A percentile compares a stretch with the other conserved stretches of the same genome.
Conservation (phyloP, 2,113 vertebrate genomes). For the Tenrec ecaudatus region DNA sequence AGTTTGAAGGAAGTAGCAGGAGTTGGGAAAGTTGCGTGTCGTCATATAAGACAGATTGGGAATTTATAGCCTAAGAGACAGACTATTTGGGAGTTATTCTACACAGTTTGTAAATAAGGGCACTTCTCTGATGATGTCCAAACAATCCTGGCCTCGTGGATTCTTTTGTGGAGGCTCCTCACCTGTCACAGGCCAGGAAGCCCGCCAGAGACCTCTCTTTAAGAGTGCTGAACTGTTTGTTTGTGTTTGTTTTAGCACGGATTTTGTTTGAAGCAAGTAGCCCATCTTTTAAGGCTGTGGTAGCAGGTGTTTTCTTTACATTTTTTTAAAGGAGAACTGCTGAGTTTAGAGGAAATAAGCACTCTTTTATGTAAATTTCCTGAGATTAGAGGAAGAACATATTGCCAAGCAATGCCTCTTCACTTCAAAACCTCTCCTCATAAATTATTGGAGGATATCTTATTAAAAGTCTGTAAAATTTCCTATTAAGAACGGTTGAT, state of each 20-base stretch:
- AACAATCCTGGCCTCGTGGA: neutral
- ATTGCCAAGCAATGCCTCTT: slow-evolving; percentile 97
- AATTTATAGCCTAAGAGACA: neutral
- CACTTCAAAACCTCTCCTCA: slow-evolving; percentile 94
- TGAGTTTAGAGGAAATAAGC: slow-evolving; percentile 89
- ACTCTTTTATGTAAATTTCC: slow-evolving; percentile 92
- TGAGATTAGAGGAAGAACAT: slow-evolving; percentile 93
- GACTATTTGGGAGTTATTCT: neutral
- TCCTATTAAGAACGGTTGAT: slow-evolving; percentile 93
- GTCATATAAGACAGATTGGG: neutral
- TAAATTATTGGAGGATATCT: slow-evolving; percentile 93
- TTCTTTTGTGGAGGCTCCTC: slow-evolving; percentile 8
- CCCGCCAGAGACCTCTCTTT: neutral
- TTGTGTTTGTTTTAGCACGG: slow-evolving; percentile 58
- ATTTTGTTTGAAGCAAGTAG: slow-evolving; percentile 55
- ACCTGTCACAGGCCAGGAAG: neutral
- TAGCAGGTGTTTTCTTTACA: slow-evolving; percentile 90
- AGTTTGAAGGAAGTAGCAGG: neutral
- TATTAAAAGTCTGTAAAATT: slow-evolving; percentile 94
- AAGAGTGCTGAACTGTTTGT: neutral
- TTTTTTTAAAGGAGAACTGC: slow-evolving; percentile 82
- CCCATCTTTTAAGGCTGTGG: slow-evolving; percentile 72
- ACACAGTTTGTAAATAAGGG: neutral
- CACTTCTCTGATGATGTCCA: neutral
- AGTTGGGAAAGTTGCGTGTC: neutral